These are phyloP conservation scores for Conchocele bisecta DNA, from an alignment of 2,888 invertebrate species.

Conservation along the genomic window DNA sequence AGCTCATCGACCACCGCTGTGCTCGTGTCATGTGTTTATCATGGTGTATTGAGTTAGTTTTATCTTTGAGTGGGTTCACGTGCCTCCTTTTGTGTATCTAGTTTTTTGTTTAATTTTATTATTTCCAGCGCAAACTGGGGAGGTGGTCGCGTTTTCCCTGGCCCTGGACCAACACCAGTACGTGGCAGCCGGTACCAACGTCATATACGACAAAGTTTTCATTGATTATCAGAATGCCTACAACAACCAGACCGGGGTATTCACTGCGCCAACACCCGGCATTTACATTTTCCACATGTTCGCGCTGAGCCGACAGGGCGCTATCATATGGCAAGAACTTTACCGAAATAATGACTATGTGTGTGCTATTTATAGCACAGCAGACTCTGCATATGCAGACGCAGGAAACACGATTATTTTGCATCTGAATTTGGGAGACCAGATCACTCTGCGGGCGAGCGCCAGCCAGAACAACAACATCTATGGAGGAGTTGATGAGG, in stretches of 20 bases:
- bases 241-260: constrained; percentile 38
- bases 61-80: too few species aligned
- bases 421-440: constrained; percentile 38
- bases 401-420: constrained; percentile 57
- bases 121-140: too few species aligned
- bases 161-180: constrained; percentile 31
- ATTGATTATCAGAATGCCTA: constrained; percentile 38
- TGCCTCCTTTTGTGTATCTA: too few species aligned
- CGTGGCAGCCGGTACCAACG: constrained; percentile 6
- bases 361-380: constrained; percentile 44
- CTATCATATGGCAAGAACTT: constrained; percentile 39
- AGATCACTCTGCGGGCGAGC: constrained; percentile 29
- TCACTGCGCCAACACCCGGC: constrained; percentile 38
- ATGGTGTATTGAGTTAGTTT: too few species aligned
- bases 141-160: constrained; percentile 56
- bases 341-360: constrained; percentile 49
- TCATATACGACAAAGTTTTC: constrained; percentile 48
- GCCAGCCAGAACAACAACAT: constrained; percentile 25
- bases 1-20: too few species aligned
- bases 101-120: too few species aligned
- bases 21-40: too few species aligned
- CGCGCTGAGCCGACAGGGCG: constrained; percentile 28
- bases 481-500: constrained; percentile 38
- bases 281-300: constrained; percentile 58
- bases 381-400: constrained; percentile 44